These are phyloP conservation scores for Vireo altiloquus DNA, from an alignment of 2,113 vertebrate genomes.

Conservation along the genomic window DNA sequence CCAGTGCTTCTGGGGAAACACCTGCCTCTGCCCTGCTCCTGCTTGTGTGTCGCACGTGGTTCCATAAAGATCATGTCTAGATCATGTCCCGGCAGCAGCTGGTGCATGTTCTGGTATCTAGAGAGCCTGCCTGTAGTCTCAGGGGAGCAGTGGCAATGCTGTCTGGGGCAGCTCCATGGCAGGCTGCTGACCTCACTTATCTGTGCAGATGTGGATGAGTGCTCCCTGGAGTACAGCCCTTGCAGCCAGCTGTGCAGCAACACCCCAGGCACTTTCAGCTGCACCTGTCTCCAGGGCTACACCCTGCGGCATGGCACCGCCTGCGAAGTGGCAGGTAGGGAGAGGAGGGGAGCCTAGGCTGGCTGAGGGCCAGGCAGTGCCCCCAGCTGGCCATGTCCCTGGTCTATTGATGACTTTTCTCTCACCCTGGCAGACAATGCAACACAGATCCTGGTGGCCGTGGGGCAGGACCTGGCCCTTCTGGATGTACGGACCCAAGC, in stretches of 20 bases:
- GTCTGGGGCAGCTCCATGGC: neutral
- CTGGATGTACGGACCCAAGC: conserved; percentile 71
- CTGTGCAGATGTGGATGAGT: conserved; percentile 83
- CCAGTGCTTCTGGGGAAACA: accelerated
- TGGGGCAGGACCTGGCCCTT: conserved; percentile 70
- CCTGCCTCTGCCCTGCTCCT: neutral
- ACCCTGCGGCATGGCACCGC: conserved; percentile 44
- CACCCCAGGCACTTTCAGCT: conserved; percentile 75
- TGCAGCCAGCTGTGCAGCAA: conserved; percentile 84
- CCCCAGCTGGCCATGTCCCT: accelerated
- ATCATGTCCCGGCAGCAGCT: neutral
- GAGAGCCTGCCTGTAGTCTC: neutral
- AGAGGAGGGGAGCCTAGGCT: neutral
- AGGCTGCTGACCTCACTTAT: neutral
- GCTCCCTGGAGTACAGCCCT: conserved; percentile 71
- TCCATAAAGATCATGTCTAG: neutral
- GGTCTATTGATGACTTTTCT: neutral
- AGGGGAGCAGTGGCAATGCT: neutral
- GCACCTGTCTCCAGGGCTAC: conserved; percentile 78
- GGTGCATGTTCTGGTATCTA: neutral
- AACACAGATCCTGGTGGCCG: conserved; percentile 72
- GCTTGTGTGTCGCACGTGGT: accelerated
- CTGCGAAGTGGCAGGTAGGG: conserved; percentile 80
- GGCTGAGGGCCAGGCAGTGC: neutral
- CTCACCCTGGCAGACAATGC: conserved; percentile 65